phyloP scores from a whole-genome alignment of 2,888 invertebrate genomes.

The Phytoseiulus persimilis region DNA sequence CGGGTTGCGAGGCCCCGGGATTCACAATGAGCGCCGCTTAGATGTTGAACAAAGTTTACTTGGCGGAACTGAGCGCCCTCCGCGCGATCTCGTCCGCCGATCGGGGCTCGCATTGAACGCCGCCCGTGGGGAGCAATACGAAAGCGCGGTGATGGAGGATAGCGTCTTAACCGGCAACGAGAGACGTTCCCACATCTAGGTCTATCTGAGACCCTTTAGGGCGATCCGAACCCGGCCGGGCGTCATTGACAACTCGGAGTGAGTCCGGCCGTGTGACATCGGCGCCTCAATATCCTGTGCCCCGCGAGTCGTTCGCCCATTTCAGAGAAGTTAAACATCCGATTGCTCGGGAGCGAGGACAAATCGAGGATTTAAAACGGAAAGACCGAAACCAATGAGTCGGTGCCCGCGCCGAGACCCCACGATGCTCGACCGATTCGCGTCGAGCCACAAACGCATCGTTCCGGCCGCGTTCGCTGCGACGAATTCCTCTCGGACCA shows the following conservation, averaged over 20 bases:
- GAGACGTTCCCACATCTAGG: background rate
- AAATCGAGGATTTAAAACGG: background rate
- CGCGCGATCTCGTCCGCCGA: too few relatives aligned
- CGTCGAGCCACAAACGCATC: background rate
- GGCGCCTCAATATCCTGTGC: background rate
- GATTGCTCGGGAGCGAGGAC: background rate
- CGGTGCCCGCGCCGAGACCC: background rate
- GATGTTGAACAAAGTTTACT: too few relatives aligned
- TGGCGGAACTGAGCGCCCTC: too few relatives aligned
- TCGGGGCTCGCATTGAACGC: too few relatives aligned
- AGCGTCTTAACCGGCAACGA: background rate
- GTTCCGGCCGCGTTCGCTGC: background rate
- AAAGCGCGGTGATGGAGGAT: too few relatives aligned
- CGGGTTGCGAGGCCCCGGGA: too few relatives aligned
- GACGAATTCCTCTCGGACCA: too few relatives aligned
- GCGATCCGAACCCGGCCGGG: background rate
- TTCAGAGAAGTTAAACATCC: background rate
- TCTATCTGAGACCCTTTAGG: background rate
- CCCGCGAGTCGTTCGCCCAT: background rate
- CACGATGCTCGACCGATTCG: background rate
- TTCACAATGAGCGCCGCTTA: too few relatives aligned
- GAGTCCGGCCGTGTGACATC: background rate
- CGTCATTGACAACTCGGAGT: background rate
- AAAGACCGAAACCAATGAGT: background rate
- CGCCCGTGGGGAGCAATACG: too few relatives aligned